Evolutionary conservation across 2,113 vertebrate species (phyloP).

Genomic region (Heterochromis multidens): DNA sequence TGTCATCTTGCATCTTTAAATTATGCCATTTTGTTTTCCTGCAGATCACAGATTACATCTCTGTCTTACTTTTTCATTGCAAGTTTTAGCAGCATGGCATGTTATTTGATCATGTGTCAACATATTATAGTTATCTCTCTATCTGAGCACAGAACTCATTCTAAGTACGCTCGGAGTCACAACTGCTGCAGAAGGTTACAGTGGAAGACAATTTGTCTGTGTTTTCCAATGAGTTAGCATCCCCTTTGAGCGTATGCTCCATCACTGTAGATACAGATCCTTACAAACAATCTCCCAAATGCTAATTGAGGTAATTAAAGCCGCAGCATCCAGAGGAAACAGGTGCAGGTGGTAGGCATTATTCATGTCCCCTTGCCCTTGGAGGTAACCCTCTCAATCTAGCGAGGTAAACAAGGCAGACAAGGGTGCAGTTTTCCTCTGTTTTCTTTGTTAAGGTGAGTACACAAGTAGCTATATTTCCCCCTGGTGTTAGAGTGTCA

Average conservation of each 20-base stretch:
- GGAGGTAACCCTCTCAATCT: conserved; percentile 75
- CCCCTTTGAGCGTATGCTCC: conserved; percentile 67
- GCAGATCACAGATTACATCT: conserved; percentile 50
- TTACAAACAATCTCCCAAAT: conserved; percentile 78
- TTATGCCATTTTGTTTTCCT: conserved; percentile 42
- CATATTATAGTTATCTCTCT: conserved; percentile 51
- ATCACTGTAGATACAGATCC: conserved; percentile 74
- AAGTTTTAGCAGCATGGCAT: conserved; percentile 26
- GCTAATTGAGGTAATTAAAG: conserved; percentile 81
- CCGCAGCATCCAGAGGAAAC: conserved; percentile 73
- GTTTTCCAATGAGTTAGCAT: conserved; percentile 67
- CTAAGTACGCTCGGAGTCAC: conserved; percentile 57
- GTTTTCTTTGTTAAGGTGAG: conserved; percentile 63
- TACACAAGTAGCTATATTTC: conserved; percentile 63
- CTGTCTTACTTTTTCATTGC: conserved; percentile 18
- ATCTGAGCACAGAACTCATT: conserved; percentile 60
- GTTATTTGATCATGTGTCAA: conserved; percentile 62
- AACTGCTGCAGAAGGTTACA: conserved; percentile 64
- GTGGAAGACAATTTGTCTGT: conserved; percentile 70
- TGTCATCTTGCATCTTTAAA: conserved; percentile 52
- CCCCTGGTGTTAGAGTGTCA: conserved; percentile 28
- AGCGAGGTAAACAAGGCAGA: conserved; percentile 73
- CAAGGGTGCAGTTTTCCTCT: conserved; percentile 57
- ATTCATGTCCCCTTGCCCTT: conserved; percentile 77
- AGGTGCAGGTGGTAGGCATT: conserved; percentile 77